phyloP scores from a whole-genome alignment of 1,140 invertebrate genomes.

The Diuraphis noxia region DNA sequence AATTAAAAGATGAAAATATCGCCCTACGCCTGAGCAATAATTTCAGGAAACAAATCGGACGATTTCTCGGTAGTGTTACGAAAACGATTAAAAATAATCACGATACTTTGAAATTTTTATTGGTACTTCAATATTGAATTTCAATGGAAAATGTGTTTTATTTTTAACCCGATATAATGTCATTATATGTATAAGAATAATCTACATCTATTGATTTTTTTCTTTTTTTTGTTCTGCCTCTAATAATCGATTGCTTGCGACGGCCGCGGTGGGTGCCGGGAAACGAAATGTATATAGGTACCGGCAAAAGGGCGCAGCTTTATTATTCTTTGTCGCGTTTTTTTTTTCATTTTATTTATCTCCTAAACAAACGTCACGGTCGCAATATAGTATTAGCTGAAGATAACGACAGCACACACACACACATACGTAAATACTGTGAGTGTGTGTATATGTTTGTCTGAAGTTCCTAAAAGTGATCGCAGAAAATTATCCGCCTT shows the following conservation, averaged over 20 bases:
- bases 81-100: not conserved
- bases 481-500: constrained; percentile 49
- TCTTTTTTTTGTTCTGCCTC: not conserved
- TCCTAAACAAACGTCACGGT: constrained; percentile 43
- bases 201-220: not conserved
- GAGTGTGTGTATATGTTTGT: not conserved
- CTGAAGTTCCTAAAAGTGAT: constrained; percentile 27
- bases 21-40: not conserved
- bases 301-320: constrained; percentile 46
- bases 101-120: not conserved
- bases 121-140: not conserved
- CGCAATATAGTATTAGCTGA: constrained; percentile 30
- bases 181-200: too few relatives aligned
- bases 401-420: constrained; percentile 38
- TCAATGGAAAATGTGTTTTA: not conserved
- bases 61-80: not conserved
- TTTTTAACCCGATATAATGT: not conserved
- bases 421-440: not conserved
- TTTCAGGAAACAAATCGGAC: not conserved
- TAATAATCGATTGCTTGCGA: not conserved
- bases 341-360: constrained; percentile 35
- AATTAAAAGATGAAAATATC: not conserved
- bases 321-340: constrained; percentile 48
- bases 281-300: not conserved
- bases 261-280: not conserved